Base-by-base conservation (phyloP, 2,113 vertebrate species). In the Marmota flaviventris region DNA sequence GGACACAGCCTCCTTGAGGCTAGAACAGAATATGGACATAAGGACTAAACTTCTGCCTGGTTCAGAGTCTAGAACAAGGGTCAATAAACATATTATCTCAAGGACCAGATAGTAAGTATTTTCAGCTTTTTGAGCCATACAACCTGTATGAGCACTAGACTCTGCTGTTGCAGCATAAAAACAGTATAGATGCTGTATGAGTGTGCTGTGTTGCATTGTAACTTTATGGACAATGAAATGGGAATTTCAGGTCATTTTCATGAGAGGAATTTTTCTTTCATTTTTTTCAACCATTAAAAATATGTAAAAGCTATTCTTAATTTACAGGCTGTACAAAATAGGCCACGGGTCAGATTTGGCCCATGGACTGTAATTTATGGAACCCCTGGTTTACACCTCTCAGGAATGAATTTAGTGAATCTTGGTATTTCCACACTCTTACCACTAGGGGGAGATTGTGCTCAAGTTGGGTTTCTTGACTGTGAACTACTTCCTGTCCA, bases 381-480 rank as follows among this genome's bases (percentile, higher is more conserved):
- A 67, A 32, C 11, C 10, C 56, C 39, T 37, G n/a, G 29, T 67
- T 78, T 29, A 12, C 3, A 5, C 73, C n/a, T 0, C n/a, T 77
- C 8, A 4, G 34, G 20, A 39, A 16, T 51, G 32, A 82, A 6
- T 20, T 5, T 4, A 2, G 75, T 37, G 42, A 72, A 70, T 13
- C 63, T 92, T 84, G 61, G 70, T 39, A 42, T 76, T 97, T 90
- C 56, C 53, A 37, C 58, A 27, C 25, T 5, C 39, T 67, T 32
- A 17, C 96, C 97, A 93, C 89, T 82, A 97, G 97, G 93, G 96
- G 97, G 85, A 29, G 6, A 34, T 84, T 17, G 2, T 82, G 85
- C 58, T 95, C 85, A 93, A 83, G 11, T 81, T 51, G 34, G 27
- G 29, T 79, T 81, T 92, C 37, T 7, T 65, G 51, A n/a, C 70